Conservation (phyloP, 2,797 vertebrate species). For the Peromyscus nudipes region DNA sequence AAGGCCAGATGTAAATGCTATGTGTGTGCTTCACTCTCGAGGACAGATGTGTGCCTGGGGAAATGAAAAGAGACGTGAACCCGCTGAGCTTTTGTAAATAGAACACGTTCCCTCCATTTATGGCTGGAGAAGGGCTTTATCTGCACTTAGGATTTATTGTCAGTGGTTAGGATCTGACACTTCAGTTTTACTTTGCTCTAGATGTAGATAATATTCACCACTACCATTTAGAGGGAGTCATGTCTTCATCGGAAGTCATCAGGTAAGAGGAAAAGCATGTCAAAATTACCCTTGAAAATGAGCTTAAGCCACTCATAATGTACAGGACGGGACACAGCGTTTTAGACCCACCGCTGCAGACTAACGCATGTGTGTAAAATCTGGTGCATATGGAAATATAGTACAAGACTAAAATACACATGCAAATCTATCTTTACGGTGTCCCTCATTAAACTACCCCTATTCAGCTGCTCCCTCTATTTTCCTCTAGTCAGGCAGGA, state of each 20-base stretch:
- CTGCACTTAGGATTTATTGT: slow-evolving; percentile 55
- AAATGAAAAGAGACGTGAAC: not conserved
- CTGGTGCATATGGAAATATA: slow-evolving; percentile 23
- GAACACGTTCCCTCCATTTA: slow-evolving; percentile 17
- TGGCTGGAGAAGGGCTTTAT: slow-evolving; percentile 55
- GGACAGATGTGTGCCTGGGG: slow-evolving; percentile 57
- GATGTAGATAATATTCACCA: not conserved
- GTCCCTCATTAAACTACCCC: slow-evolving; percentile 59
- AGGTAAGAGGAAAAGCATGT: slow-evolving; percentile 38
- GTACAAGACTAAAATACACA: slow-evolving; percentile 36
- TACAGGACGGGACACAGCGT: not conserved
- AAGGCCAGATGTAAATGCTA: slow-evolving; percentile 57
- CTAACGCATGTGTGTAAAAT: not conserved
- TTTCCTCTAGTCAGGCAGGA: not conserved
- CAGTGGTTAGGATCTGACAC: slow-evolving; percentile 29
- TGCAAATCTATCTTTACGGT: not conserved
- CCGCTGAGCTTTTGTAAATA: slow-evolving; percentile 19
- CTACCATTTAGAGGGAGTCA: not conserved
- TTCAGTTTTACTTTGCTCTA: slow-evolving; percentile 61
- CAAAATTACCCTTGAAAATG: slow-evolving; percentile 46
- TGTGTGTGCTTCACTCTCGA: not conserved
- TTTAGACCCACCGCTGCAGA: not conserved
- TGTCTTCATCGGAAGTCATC: slow-evolving; percentile 49
- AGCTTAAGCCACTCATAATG: not conserved
- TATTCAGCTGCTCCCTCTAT: not conserved